Percentiles rank a stretch among this genome's conserved stretches.
phyloP scores from a whole-genome alignment of 2,797 vertebrate species.

The Pachyuromys duprasi region DNA sequence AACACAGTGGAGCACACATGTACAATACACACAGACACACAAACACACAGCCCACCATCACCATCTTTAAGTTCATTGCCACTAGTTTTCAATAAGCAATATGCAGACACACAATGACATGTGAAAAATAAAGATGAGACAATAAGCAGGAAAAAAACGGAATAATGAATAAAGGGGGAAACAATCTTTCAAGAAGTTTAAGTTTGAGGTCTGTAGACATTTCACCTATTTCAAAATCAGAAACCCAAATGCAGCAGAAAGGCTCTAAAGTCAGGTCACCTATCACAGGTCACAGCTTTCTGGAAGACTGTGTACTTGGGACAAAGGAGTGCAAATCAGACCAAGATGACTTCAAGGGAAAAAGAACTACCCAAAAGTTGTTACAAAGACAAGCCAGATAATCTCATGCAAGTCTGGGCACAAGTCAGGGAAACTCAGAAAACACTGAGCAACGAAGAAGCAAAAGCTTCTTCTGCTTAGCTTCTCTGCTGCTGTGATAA shows the following conservation, averaged over 20 bases:
- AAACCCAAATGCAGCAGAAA: constrained; percentile 30
- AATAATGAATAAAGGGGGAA: neutral
- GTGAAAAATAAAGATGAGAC: neutral
- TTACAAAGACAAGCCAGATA: neutral
- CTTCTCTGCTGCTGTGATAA: neutral
- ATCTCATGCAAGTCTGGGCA: neutral
- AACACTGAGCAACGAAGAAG: neutral
- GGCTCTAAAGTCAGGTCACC: neutral
- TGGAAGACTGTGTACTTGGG: neutral
- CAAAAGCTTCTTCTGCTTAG: neutral
- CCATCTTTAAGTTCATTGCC: neutral
- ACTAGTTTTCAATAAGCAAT: neutral
- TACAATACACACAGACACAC: neutral
- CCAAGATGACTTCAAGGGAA: neutral
- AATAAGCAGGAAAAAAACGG: neutral
- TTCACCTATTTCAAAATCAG: neutral
- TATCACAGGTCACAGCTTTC: neutral
- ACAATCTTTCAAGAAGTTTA: neutral
- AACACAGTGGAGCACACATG: neutral
- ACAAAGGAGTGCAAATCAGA: constrained; percentile 22
- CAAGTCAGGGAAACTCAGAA: neutral
- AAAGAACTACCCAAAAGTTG: constrained; percentile 14
- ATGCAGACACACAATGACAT: neutral
- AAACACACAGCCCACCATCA: neutral
- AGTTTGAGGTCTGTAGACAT: neutral